Evolutionary conservation across 2,113 vertebrate species (phyloP), one percentile per base, ranked within the genome.

Genomic region (Alces alces): DNA sequence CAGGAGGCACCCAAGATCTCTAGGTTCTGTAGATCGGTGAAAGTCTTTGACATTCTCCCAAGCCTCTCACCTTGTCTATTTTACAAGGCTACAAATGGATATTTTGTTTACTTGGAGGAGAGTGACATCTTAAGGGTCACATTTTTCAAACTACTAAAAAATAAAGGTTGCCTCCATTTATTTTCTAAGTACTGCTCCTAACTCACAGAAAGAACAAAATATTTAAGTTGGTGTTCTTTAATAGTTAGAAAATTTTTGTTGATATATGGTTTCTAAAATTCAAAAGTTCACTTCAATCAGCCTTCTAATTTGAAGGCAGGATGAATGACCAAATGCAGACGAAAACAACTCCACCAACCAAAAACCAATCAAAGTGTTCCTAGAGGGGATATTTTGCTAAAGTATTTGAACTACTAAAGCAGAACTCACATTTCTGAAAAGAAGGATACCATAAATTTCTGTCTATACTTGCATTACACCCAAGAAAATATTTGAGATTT

Each of bases 261-360:
- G 86, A 78, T 88, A 58, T 25, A 88, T 87, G 52, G 60, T 89
- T 96, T 93, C 92, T 86, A 93, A 91, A 96, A 93, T 76, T 96
- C 87, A 54, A n/a, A 97, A 92, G 79, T 96, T 95, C 60, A 85
- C 87, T 91, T 96, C 92, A 61, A 78, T 95, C 79, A 89, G 87
- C 54, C 86, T 87, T 79, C 88, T 45, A 86, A 70, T 61, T 96
- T 64, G 80, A 91, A 95, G 60, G 57, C 97, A 90, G 79, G 87
- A 97, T 90, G 88, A 92, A 90, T 86, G 87, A 28, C 57, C 91
- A 85, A 97, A 95, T 36, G 43, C 60, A 50, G 50, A 16, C 89
- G 91, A 84, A 96, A 97, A 96, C 87, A 84, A 61, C 91, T 90
- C 80, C 39, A 50, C 64, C 80, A 55, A 79, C 61, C 94, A 94